A percentile compares a stretch with the other conserved stretches of the same genome.
Conservation (phyloP, 2,797 vertebrate species). For the Trachurus trachurus region DNA sequence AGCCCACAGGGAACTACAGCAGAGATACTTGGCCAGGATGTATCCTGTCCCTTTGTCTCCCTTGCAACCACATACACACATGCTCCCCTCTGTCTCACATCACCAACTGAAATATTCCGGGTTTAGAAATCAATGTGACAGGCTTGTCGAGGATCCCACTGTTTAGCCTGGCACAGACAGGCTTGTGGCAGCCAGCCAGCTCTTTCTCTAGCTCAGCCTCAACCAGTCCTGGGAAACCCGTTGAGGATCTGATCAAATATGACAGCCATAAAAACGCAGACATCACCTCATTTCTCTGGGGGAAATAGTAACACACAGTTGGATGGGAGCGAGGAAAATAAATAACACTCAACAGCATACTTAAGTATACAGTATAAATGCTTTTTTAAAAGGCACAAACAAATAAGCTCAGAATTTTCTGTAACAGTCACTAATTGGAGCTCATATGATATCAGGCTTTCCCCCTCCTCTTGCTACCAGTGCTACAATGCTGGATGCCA, state of each 20-base stretch:
- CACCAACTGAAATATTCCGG: conserved; percentile 73
- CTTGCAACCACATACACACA: conserved; percentile 64
- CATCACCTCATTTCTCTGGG: conserved; percentile 69
- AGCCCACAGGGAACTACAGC: conserved; percentile 42
- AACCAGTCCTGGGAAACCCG: conserved; percentile 79
- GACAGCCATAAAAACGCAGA: conserved; percentile 84
- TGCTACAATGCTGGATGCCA: not conserved
- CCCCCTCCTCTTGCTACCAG: not conserved
- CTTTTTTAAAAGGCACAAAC: not conserved
- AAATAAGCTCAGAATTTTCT: not conserved
- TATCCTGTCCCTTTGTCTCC: conserved; percentile 62
- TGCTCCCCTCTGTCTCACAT: conserved; percentile 66
- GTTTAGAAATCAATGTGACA: conserved; percentile 84
- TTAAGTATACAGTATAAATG: not conserved
- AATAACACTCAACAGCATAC: not conserved
- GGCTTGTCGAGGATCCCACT: conserved; percentile 81
- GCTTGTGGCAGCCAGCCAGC: conserved; percentile 75
- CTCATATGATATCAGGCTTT: not conserved
- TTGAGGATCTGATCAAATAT: conserved; percentile 84
- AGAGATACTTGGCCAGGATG: conserved; percentile 69
- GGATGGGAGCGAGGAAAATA: conserved; percentile 21
- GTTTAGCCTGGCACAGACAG: conserved; percentile 80
- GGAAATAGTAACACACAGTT: conserved; percentile 31
- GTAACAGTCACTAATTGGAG: not conserved
- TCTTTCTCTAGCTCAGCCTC: conserved; percentile 63